A percentile compares a stretch with the other conserved stretches of the same genome.
These are phyloP conservation scores for Harpalus rubripes DNA, from an alignment of 2,888 invertebrate species.

Conservation along the genomic window DNA sequence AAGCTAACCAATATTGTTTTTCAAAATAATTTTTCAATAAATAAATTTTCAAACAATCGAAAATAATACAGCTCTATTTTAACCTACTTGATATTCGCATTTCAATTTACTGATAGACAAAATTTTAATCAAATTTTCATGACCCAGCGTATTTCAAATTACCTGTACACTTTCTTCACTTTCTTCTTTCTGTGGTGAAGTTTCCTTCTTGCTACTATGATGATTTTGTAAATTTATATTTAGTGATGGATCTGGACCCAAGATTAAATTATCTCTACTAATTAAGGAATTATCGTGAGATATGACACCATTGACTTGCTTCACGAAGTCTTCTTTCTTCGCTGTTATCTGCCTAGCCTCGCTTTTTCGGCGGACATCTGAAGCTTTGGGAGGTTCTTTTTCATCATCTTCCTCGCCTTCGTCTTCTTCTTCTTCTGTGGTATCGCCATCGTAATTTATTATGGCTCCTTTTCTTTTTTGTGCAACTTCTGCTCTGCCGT, in stretches of 20 bases:
- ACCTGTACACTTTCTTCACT: constrained; percentile 48
- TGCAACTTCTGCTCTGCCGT: constrained; percentile 65
- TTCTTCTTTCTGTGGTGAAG: constrained; percentile 69
- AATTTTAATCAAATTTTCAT: too few relatives aligned
- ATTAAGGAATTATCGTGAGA: constrained; percentile 82
- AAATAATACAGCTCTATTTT: too few relatives aligned
- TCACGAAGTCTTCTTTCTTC: constrained; percentile 29
- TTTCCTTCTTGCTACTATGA: constrained; percentile 79
- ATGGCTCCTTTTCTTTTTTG: constrained; percentile 39
- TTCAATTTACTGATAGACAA: too few relatives aligned
- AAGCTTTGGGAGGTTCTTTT: constrained; percentile 6
- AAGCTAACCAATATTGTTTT: too few relatives aligned
- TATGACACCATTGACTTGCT: constrained; percentile 60
- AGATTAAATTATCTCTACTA: constrained; percentile 85
- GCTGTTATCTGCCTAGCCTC: background rate
- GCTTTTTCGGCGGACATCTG: constrained; percentile 32
- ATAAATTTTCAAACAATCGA: too few relatives aligned
- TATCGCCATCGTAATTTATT: constrained; percentile 38
- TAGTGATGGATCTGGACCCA: constrained; percentile 85
- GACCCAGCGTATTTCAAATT: background rate
- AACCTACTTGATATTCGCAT: too few relatives aligned
- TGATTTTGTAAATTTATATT: constrained; percentile 70
- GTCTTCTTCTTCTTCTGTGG: constrained; percentile 29
- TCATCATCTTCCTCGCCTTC: constrained; percentile 46
- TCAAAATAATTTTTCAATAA: too few relatives aligned